Evolutionary conservation across 2,113 vertebrate genomes (phyloP).

Genomic region (Sitta europaea): DNA sequence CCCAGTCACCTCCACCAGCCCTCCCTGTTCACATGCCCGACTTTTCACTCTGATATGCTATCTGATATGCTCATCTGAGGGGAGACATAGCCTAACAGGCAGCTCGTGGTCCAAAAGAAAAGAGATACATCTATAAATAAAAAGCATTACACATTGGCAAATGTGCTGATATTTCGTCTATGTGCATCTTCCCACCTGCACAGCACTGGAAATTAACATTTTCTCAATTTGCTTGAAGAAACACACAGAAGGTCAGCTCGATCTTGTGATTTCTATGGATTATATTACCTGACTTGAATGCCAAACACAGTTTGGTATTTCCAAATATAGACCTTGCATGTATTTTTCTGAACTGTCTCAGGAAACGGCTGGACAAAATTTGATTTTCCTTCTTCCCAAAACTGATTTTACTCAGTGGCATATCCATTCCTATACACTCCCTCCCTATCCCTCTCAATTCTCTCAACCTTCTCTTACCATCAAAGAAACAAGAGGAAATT

Average conservation of each 20-base stretch:
- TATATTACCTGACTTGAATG: background rate
- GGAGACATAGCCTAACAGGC: background rate
- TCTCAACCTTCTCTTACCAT: background rate
- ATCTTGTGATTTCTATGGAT: background rate
- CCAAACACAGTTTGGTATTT: background rate
- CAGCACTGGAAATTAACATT: background rate
- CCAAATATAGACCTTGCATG: background rate
- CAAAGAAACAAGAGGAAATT: background rate
- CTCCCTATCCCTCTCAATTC: background rate
- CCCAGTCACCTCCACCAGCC: no score
- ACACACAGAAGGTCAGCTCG: background rate
- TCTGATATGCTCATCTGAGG: rapidly evolving
- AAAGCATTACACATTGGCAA: background rate
- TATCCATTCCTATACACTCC: background rate
- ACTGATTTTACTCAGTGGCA: background rate
- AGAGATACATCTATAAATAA: background rate
- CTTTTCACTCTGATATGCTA: background rate
- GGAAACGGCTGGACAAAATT: background rate
- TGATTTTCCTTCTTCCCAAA: background rate
- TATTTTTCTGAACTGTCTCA: background rate
- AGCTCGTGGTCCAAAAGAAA: background rate
- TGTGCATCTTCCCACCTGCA: background rate
- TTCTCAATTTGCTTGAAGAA: background rate
- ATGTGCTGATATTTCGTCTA: background rate
- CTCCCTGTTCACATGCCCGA: rapidly evolving